Evolutionary conservation across 2,113 vertebrate genomes (phyloP).

Genomic region (Salvelinus alpinus): DNA sequence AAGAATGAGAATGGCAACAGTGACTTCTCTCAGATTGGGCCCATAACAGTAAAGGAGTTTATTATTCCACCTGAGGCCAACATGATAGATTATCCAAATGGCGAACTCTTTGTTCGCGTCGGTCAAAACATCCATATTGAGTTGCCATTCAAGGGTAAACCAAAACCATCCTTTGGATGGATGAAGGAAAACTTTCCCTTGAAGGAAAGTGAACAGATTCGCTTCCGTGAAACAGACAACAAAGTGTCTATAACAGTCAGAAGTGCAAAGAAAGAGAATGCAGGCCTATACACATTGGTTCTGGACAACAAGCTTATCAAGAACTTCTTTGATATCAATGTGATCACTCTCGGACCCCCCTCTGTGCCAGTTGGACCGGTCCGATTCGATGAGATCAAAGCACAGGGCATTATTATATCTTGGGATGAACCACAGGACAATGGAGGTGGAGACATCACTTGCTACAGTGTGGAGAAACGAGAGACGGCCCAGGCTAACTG

Average conservation of each 20-base stretch:
- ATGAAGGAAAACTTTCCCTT: conserved; percentile 89
- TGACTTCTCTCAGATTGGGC: conserved; percentile 85
- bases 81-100: conserved; percentile 88
- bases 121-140: conserved; percentile 93
- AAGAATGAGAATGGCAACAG: conserved; percentile 96
- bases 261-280: conserved; percentile 89
- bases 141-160: conserved; percentile 95
- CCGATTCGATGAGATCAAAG: conserved; percentile 92
- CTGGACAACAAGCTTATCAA: conserved; percentile 89
- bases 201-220: conserved; percentile 91
- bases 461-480: conserved; percentile 95
- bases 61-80: conserved; percentile 88
- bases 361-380: conserved; percentile 89
- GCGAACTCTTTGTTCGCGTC: conserved; percentile 87
- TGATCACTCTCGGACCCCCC: conserved; percentile 90
- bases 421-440: conserved; percentile 92
- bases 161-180: conserved; percentile 90
- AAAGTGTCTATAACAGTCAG: conserved; percentile 90
- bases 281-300: conserved; percentile 92
- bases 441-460: conserved; percentile 94
- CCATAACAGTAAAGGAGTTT: conserved; percentile 89
- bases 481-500: conserved; percentile 94
- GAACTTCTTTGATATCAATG: conserved; percentile 85
- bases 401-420: conserved; percentile 90
- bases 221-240: conserved; percentile 93